Evolutionary conservation across 2,797 vertebrate genomes (phyloP), one percentile per base, ranked within the genome.

Genomic region (Scolopax bukidnonensis): DNA sequence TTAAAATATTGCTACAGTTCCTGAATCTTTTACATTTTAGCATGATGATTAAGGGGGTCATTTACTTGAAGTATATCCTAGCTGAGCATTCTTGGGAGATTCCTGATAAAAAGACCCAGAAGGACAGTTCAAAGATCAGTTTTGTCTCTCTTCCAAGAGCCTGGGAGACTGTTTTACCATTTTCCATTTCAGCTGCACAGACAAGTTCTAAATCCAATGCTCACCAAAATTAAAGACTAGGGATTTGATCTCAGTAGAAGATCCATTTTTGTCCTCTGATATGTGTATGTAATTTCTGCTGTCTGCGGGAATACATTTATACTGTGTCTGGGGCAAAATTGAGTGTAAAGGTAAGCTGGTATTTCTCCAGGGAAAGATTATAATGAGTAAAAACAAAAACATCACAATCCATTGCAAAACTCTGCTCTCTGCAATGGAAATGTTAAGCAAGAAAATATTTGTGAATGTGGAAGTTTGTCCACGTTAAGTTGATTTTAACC

Each of bases 391-490:
- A 91, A 88, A 6, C 54, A 76, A 81, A 90, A 70, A 0, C 23
- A 73, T n/a, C 43, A 48, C n/a, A 48, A 56, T 81, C 53, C 45
- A 53, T 16, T 64, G 59, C 79, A 87, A 87, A 92, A 87, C 79
- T 27, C 16, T 50, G n/a, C 43, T 84, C 18, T 38, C 23, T 83
- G 91, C 43, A 70, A 19, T 38, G 28, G 51, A 77, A 95, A 40
- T 9, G 14, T 9, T 20, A 83, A 90, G 47, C 4, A 59, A 63
- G 47, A 77, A 92, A 74, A 63, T 16, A 25, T 6, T 45, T 1
- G 1, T 91, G 94, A 95, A 87, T 81, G 75, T 89, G 77, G 89
- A 96, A 94, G 15, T 69, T 95, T 88, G 48, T 38, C 59, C 19
- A 8, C 9, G 54, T 73, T 79, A 63, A 80, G 56, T 15, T 21